Evolutionary conservation across 2,113 vertebrate genomes (phyloP), one percentile per base, ranked within the genome.

Genomic region (Pogona vitticeps): DNA sequence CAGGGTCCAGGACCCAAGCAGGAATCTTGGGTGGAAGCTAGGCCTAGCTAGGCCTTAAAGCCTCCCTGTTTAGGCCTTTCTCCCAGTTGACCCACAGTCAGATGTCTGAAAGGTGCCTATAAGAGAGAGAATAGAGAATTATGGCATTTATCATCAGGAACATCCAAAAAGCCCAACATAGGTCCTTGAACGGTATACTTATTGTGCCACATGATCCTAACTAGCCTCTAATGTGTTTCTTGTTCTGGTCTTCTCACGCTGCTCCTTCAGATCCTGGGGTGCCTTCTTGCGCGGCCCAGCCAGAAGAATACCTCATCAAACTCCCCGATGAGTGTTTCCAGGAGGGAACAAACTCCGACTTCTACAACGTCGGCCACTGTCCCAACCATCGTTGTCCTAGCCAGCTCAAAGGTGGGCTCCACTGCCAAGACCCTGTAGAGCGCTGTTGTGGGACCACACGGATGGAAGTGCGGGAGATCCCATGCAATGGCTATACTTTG

Each of bases 311-410:
- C 92, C 96, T 98, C 18, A 96, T 99, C 95, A 97, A 96, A 94
- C 93, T 99, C 86, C 98, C 98, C 1, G 78, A 93, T 0, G 98
- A 98, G 86, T 99, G 98, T 65, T 90, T 95, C 18, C 97, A 96
- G 91, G 95, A 94, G 0, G 95, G 95, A 75, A 83, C 94, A 0
- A 83, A 95, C 81, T 98, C 98, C 75, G 93, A 90, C 56, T 97
- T 96, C 94, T 98, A 98, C 95, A 94, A 99, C 0, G 97, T 98
- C 68, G 98, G 98, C 0, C 97, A 94, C 80, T 99, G 98, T 92
- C 96, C 97, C 0, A 93, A 97, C 42, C 94, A 94, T 71, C 97
- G 91, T 23, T 99, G 98, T 14, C 93, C 96, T 0, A 94, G 97
- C 5, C 90, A 93, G 0, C 23, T 94, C 1, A 92, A 92, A 3